These are phyloP conservation scores for Euwallacea fornicatus DNA, from an alignment of 1,140 invertebrate species.

Conservation along the genomic window DNA sequence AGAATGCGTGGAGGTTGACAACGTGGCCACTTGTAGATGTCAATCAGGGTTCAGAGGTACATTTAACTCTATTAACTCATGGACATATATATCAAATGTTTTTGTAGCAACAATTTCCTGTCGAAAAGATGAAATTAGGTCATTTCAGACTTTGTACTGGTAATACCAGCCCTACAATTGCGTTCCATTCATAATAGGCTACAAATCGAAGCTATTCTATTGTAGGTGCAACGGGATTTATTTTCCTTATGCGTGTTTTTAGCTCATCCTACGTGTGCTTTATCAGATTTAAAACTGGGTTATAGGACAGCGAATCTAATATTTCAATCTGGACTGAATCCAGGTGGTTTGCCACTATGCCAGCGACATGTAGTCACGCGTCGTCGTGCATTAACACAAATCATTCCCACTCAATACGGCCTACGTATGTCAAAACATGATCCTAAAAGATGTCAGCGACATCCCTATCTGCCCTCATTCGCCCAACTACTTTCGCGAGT, in stretches of 20 bases:
- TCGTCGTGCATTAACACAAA: no score
- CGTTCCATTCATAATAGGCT: slow-evolving; percentile 10
- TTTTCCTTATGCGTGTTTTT: slow-evolving; percentile 10
- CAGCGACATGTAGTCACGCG: no score
- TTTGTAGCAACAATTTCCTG: neutral
- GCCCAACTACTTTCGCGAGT: no score
- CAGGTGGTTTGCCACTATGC: neutral
- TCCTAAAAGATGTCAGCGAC: no score
- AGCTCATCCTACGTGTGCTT: neutral
- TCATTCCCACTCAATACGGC: no score
- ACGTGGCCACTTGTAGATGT: slow-evolving; percentile 64
- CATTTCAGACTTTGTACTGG: no score
- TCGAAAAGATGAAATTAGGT: no score
- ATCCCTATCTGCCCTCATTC: no score
- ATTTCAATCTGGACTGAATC: slow-evolving; percentile 1
- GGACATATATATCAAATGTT: neutral
- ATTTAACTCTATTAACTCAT: no score
- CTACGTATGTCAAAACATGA: no score
- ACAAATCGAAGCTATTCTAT: neutral
- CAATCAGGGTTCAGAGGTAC: slow-evolving; percentile 71
- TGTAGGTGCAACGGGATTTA: slow-evolving; percentile 11
- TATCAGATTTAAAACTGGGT: neutral
- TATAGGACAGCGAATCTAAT: slow-evolving; percentile 9
- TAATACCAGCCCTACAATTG: neutral
- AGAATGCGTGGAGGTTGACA: slow-evolving; percentile 58